Base-by-base conservation (phyloP, 2,888 invertebrate genomes). In the Polydrusus tereticollis region DNA sequence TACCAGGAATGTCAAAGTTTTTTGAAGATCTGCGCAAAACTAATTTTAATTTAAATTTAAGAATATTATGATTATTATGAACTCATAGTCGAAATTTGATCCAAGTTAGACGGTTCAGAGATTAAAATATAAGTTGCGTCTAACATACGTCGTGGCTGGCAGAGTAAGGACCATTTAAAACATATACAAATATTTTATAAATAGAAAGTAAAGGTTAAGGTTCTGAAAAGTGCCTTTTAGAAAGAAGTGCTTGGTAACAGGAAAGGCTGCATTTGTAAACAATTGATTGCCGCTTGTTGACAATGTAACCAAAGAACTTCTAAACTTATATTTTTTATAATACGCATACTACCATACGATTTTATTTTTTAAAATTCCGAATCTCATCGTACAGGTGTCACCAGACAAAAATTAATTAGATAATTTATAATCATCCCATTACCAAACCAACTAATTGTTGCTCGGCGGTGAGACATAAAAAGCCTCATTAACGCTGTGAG, bases 171-270 rank as follows among this genome's bases (percentile, higher is more conserved):
- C 18, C 52, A 29, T 55, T 55, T 55, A 55, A 55, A 55, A 29
- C 29, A 29, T 55, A 55, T 10, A 58, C 58, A 63, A 63, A 21
- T 50, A 63, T 36, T 47, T 63, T 63, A 63, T 63, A 63, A 63
- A 63, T 63, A 63, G 63, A 63, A 63, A 45, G 63, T 50, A 33
- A 47, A 63, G 63, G 63, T 63, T 47, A 63, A 63, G 63, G 63
- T 47, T 63, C 63, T 63, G 12, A 50, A 63, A 63, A 63, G 12
- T 63, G 50, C 63, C 47, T 63, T 63, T 62, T 33, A 29, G 16
- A 50, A 63, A 45, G 47, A 63, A 29, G 26, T 63, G 36, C 50
- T 63, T 63, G 20, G 63, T 50, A 63, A 63, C 16, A 5, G 14
- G 36, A 63, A 50, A 63, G 3, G 16, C 29, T 55, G 10, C 16